Evolutionary conservation across 2,797 vertebrate species (phyloP).

Genomic region (Cryptoprocta ferox): DNA sequence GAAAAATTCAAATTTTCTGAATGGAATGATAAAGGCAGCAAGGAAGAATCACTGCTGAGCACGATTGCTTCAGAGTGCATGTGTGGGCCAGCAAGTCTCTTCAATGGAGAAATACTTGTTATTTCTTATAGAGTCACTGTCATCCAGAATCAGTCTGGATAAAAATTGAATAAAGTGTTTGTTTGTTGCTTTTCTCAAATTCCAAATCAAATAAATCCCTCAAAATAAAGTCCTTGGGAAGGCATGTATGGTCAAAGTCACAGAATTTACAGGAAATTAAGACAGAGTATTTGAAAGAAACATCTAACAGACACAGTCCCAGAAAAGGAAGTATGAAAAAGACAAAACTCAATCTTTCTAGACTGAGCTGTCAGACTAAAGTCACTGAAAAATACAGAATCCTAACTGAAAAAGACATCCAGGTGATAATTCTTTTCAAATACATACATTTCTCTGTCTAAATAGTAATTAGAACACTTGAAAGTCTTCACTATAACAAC

Average conservation of each 20-base stretch:
- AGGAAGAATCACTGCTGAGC: background rate
- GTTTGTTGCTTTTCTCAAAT: background rate
- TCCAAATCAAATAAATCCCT: conserved; percentile 1
- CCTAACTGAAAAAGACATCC: background rate
- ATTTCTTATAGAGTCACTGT: background rate
- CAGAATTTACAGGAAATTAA: conserved; percentile 28
- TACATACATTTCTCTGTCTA: background rate
- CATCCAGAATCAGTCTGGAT: background rate
- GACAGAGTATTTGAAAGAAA: conserved; percentile 29
- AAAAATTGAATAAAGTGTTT: background rate
- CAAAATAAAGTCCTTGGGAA: background rate
- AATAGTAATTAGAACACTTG: conserved; percentile 2
- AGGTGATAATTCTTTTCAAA: conserved; percentile 12
- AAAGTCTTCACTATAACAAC: background rate
- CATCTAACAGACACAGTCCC: background rate
- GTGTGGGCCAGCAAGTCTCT: background rate
- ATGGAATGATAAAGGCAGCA: background rate
- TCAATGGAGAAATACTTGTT: background rate
- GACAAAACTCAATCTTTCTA: conserved; percentile 30
- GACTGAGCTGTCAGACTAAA: background rate
- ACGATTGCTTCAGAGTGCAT: background rate
- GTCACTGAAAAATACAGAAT: background rate
- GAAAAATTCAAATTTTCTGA: background rate
- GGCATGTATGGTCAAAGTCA: background rate
- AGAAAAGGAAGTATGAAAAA: conserved; percentile 14